Conservation (phyloP, 2,113 vertebrate species). For the Ornithorhynchus anatinus region DNA sequence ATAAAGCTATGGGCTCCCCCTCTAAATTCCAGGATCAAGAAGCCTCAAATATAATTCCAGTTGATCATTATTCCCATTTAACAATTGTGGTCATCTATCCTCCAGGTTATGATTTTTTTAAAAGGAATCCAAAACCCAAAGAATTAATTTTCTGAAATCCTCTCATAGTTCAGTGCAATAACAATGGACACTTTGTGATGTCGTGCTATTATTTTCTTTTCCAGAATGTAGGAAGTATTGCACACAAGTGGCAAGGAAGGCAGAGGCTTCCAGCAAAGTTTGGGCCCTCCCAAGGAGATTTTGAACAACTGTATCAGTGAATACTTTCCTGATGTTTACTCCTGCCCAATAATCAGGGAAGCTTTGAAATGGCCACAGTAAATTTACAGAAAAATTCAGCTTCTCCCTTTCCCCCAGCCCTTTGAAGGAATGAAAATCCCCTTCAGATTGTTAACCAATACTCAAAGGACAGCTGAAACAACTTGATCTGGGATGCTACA, state of each 20-base stretch:
- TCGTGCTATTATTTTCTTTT: too few relatives aligned
- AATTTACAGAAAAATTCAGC: too few relatives aligned
- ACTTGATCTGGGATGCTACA: background rate
- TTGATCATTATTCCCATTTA: background rate
- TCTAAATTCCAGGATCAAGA: background rate
- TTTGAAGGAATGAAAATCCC: background rate
- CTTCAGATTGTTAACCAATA: background rate
- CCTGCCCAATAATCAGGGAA: too few relatives aligned
- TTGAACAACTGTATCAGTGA: too few relatives aligned
- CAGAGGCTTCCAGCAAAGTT: too few relatives aligned
- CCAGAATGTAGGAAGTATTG: too few relatives aligned
- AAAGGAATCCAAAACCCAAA: slow-evolving; percentile 1
- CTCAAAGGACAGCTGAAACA: background rate
- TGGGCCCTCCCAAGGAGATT: too few relatives aligned
- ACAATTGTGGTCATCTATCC: background rate
- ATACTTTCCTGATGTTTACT: too few relatives aligned
- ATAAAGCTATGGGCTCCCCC: background rate
- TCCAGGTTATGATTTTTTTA: slow-evolving; percentile 7
- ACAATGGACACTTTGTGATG: too few relatives aligned
- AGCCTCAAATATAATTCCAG: background rate
- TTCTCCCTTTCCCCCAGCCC: background rate
- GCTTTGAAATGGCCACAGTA: too few relatives aligned
- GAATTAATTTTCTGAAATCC: background rate
- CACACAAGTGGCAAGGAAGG: too few relatives aligned
- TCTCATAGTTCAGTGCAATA: background rate